These are phyloP conservation scores for Ptychoptera contaminata DNA, from an alignment of 2,888 invertebrate species.

Conservation along the genomic window DNA sequence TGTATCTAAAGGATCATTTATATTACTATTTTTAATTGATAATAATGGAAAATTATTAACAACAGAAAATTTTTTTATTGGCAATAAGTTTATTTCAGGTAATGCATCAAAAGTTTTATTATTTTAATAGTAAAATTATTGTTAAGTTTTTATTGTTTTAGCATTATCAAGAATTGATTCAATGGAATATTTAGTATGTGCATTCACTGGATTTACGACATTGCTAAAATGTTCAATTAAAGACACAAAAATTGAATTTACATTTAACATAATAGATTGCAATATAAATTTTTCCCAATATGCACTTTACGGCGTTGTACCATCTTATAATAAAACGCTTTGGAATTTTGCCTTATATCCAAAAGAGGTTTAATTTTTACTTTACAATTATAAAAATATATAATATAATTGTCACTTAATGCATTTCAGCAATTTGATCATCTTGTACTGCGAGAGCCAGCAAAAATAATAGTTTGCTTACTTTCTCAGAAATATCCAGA, in stretches of 20 bases:
- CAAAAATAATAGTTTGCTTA: background rate
- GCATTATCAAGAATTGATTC: slow-evolving; percentile 15
- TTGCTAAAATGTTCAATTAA: no score
- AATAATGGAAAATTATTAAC: slow-evolving; percentile 3
- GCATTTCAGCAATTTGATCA: slow-evolving; percentile 12
- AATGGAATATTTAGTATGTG: slow-evolving; percentile 16
- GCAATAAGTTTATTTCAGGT: slow-evolving; percentile 7
- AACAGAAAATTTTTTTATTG: slow-evolving; percentile 2
- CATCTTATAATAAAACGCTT: slow-evolving; percentile 16
- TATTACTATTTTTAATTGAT: slow-evolving; percentile 18
- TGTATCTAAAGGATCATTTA: slow-evolving; percentile 20
- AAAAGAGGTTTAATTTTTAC: slow-evolving; percentile 15
- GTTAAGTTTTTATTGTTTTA: slow-evolving; percentile 7
- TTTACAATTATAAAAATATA: no score
- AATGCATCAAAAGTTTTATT: background rate
- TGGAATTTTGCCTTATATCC: slow-evolving; percentile 18
- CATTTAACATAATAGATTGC: no score
- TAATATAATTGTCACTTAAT: background rate
- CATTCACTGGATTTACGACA: slow-evolving; percentile 14
- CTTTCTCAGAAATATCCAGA: slow-evolving; percentile 10
- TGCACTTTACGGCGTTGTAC: slow-evolving; percentile 18
- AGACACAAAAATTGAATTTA: no score
- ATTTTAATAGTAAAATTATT: no score
- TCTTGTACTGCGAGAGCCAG: slow-evolving; percentile 14
- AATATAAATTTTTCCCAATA: slow-evolving; percentile 9